Conservation (phyloP, 2,888 invertebrate genomes). For the Phengaris alcon region DNA sequence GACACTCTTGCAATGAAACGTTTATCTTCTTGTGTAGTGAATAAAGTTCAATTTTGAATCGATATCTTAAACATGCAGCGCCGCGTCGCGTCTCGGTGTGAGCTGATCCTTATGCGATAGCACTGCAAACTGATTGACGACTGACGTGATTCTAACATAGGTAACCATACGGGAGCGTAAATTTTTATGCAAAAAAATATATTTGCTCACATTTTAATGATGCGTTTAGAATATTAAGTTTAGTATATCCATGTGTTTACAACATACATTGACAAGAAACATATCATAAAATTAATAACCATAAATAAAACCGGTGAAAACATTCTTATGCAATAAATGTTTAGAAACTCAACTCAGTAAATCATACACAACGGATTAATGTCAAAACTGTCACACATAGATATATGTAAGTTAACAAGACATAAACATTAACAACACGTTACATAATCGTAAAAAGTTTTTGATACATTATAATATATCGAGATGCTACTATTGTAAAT, state of each 20-base stretch:
- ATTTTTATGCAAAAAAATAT: no score
- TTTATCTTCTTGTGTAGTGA: no score
- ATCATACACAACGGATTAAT: constrained; percentile 41
- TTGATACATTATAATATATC: not conserved
- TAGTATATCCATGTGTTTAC: not conserved
- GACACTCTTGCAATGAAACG: no score
- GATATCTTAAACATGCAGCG: no score
- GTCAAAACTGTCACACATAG: constrained; percentile 38
- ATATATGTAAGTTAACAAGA: constrained; percentile 25
- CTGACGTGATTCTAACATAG: no score
- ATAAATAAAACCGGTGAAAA: constrained; percentile 1
- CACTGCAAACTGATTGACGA: no score
- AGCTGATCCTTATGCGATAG: no score
- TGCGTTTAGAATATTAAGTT: no score
- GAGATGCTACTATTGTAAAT: not conserved
- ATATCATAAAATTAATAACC: not conserved
- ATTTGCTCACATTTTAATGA: no score
- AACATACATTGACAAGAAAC: not conserved
- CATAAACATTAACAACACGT: constrained; percentile 7
- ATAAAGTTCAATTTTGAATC: no score
- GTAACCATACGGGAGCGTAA: no score
- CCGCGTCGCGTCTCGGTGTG: no score
- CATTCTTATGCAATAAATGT: constrained; percentile 32
- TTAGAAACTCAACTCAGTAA: constrained; percentile 32
- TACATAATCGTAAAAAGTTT: not conserved